These are phyloP conservation scores for Labrus mixtus DNA, from an alignment of 2,113 vertebrate species.

Conservation along the genomic window DNA sequence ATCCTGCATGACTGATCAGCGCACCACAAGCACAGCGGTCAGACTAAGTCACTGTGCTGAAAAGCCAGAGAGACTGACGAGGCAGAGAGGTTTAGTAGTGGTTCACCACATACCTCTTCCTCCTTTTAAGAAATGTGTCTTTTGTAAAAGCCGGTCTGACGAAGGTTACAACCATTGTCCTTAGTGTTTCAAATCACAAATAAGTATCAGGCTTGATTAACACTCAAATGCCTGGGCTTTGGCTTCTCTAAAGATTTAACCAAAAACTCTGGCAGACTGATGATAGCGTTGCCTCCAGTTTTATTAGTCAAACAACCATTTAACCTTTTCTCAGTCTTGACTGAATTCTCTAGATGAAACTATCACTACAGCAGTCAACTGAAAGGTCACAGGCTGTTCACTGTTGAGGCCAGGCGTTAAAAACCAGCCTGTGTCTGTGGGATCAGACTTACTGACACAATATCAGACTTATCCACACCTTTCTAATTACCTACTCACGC, in stretches of 20 bases:
- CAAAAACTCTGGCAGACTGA: neutral
- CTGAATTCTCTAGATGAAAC: neutral
- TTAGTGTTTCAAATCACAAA: neutral
- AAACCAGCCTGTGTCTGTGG: neutral
- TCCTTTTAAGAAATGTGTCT: neutral
- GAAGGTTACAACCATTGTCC: neutral
- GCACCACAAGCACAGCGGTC: conserved; percentile 17
- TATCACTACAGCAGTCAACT: neutral
- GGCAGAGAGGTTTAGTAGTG: neutral
- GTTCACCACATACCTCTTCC: neutral
- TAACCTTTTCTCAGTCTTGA: neutral
- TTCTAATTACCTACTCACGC: too few species aligned
- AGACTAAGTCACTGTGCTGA: conserved; percentile 15
- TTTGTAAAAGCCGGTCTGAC: neutral
- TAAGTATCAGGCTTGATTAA: neutral
- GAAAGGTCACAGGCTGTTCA: too few species aligned
- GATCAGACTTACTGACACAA: neutral
- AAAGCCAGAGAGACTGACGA: conserved; percentile 11
- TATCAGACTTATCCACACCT: too few species aligned
- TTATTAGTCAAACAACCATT: neutral
- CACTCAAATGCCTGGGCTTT: neutral
- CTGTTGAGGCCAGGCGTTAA: neutral
- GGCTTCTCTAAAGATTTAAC: neutral
- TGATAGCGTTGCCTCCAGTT: conserved; percentile 48
- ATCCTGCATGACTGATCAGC: conserved; percentile 51